Conservation (phyloP, 2,797 vertebrate species). For the Chloroceryle amazona region DNA sequence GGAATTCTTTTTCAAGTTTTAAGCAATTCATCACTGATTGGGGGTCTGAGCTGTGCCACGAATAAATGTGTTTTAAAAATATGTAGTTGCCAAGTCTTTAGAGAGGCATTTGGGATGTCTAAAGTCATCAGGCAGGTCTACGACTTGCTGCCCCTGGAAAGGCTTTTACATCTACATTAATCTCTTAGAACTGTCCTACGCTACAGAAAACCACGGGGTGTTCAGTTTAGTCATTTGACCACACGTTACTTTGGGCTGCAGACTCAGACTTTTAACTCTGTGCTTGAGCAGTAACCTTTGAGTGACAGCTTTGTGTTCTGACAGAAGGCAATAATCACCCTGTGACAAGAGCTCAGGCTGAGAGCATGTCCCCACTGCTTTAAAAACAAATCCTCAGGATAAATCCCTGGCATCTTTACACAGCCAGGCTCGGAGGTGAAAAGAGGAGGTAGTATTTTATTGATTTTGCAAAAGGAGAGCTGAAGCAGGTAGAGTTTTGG, state of each 20-base stretch:
- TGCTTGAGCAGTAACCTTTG: not conserved
- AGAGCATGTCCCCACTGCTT: not conserved
- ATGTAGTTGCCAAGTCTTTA: not conserved
- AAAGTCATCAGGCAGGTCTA: not conserved
- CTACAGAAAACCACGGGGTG: not conserved
- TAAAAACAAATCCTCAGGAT: conserved; percentile 7
- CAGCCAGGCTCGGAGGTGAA: not conserved
- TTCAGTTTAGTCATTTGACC: not conserved
- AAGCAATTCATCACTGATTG: conserved; percentile 38
- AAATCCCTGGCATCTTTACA: not conserved
- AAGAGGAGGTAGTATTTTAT: not conserved
- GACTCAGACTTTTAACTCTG: not conserved
- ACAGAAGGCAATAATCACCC: not conserved
- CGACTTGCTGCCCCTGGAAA: not conserved
- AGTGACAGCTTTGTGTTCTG: not conserved
- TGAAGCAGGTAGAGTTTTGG: not conserved
- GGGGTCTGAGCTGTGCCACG: not conserved
- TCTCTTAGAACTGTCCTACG: not conserved
- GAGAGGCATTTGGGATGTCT: conserved; percentile 4
- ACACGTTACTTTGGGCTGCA: not conserved
- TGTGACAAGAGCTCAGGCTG: not conserved
- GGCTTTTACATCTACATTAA: conserved; percentile 4
- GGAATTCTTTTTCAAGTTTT: conserved; percentile 31
- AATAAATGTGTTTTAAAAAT: conserved; percentile 40
- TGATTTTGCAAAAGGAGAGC: not conserved